Base-by-base conservation (phyloP, 2,113 vertebrate genomes). In the Calyptomena viridis region DNA sequence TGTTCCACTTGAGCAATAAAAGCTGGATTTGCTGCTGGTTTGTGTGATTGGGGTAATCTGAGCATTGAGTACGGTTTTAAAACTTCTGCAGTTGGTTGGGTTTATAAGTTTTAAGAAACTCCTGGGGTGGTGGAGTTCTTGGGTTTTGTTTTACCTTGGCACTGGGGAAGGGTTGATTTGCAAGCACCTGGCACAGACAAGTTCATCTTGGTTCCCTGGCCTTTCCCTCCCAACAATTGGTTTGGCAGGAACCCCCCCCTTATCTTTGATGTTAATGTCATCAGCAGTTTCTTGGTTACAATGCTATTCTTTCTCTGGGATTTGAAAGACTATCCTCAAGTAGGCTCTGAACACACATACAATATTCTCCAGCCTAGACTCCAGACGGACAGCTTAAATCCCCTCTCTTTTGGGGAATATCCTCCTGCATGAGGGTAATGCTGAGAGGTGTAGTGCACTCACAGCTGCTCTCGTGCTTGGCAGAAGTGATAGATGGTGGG, bases 1-100 rank as follows among this genome's bases (percentile, higher is more conserved):
- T 97, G 96, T 97, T 97, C 96, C 96, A 97, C 96, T 96, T 94
- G 90, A 94, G 95, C 95, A 96, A 96, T 97, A 96, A 96, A 97
- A 96, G 94, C 79, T 68, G 78, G 92, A 94, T 96, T 95, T 62
- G 24, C 90, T 95, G 94, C 92, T 96, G 88, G 78, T 93, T 93
- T 96, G 90, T 95, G 92, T 74, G 95, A 92, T 39, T 87, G 94
- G 94, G 81, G 92, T 94, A 94, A 94, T 94, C 91, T 90, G 85
- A 92, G 94, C n/a, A 0, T 46, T 37, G 40, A 78, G 68, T 86
- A 91, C 79, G 75, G 91, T 85, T 95, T 96, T 93, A 83, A 95
- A 97, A 93, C 68, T 92, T 71, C 74, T 83, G 87, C 68, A 82
- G 64, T 96, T 60, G 74, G 68, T 91, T 77, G 78, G 20, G 55